Percentiles rank a stretch among this genome's conserved stretches.
These are phyloP conservation scores for Drosophila quinaria DNA, from an alignment of 2,888 invertebrate species.

Conservation along the genomic window DNA sequence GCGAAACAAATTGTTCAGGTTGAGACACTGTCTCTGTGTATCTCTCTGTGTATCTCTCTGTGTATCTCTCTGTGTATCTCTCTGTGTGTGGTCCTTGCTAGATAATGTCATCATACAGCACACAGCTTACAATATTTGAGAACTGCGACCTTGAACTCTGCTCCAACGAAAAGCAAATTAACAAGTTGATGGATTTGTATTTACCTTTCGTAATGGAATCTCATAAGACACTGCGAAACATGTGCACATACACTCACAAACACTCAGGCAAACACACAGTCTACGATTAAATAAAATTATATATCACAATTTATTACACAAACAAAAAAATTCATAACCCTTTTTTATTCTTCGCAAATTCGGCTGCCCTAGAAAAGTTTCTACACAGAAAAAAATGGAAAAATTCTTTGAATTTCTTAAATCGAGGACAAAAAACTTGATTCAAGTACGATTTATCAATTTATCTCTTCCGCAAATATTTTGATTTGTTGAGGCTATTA, in stretches of 20 bases:
- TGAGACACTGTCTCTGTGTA: constrained; percentile 15
- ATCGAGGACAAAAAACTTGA: too few relatives aligned
- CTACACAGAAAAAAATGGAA: too few relatives aligned
- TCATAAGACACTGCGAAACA: constrained; percentile 18
- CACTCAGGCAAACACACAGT: background rate
- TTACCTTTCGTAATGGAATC: constrained; percentile 25
- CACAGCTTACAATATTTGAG: constrained; percentile 32
- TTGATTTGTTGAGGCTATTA: too few relatives aligned
- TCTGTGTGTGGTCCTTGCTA: constrained; percentile 27
- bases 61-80: background rate
- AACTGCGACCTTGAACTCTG: constrained; percentile 43
- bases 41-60: background rate
- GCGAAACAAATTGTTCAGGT: constrained; percentile 63
- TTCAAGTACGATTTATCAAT: too few relatives aligned
- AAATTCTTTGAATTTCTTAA: too few relatives aligned
- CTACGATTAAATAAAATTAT: constrained; percentile 14
- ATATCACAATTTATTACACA: constrained; percentile 4
- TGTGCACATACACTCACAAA: background rate
- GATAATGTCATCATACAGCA: constrained; percentile 59
- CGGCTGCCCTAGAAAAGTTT: background rate
- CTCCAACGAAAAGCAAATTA: constrained; percentile 25
- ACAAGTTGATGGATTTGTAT: constrained; percentile 32
- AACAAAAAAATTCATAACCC: constrained; percentile 4
- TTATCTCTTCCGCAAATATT: too few relatives aligned
- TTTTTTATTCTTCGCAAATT: constrained; percentile 9